These are phyloP conservation scores for Cichlasoma orientale DNA, from an alignment of 2,797 vertebrate genomes.

Conservation along the genomic window DNA sequence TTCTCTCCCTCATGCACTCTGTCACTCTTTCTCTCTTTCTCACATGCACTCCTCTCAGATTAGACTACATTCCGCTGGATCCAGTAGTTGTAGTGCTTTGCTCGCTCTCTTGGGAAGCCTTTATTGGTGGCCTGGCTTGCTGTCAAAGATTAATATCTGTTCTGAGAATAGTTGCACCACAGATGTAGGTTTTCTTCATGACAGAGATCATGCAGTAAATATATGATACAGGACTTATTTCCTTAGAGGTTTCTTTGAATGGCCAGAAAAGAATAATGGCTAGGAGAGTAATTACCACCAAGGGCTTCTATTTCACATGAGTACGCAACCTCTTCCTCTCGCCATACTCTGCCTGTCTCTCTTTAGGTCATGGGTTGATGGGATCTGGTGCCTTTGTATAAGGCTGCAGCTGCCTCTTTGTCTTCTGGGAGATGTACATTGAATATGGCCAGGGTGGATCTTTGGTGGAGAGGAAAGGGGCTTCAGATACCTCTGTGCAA, in stretches of 20 bases:
- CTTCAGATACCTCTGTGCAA: conserved; percentile 5
- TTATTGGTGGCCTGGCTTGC: conserved; percentile 38
- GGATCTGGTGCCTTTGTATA: conserved; percentile 33
- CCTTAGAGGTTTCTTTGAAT: conserved; percentile 29
- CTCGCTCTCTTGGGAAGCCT: conserved; percentile 43
- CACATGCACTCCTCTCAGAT: conserved; percentile 25
- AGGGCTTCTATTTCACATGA: conserved; percentile 59
- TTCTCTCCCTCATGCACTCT: conserved; percentile 5
- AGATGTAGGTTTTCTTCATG: conserved; percentile 36
- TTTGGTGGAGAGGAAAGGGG: conserved; percentile 7
- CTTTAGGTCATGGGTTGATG: conserved; percentile 29
- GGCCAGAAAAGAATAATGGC: conserved; percentile 66
- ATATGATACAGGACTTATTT: conserved; percentile 50
- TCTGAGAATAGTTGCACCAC: conserved; percentile 30
- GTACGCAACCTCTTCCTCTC: conserved; percentile 37
- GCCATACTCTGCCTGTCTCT: conserved; percentile 25
- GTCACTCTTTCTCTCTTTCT: conserved; percentile 12
- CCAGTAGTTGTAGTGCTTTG: conserved; percentile 5
- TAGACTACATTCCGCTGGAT: conserved; percentile 28
- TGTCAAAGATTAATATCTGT: conserved; percentile 55
- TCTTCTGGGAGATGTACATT: conserved; percentile 21
- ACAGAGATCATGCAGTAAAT: conserved; percentile 62
- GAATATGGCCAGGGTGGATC: conserved; percentile 26
- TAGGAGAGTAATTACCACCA: conserved; percentile 59
- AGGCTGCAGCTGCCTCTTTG: conserved; percentile 21